phyloP scores from a whole-genome alignment of 53 echinoderm and acorn worm genomes.

The Actinopyga echinites region DNA sequence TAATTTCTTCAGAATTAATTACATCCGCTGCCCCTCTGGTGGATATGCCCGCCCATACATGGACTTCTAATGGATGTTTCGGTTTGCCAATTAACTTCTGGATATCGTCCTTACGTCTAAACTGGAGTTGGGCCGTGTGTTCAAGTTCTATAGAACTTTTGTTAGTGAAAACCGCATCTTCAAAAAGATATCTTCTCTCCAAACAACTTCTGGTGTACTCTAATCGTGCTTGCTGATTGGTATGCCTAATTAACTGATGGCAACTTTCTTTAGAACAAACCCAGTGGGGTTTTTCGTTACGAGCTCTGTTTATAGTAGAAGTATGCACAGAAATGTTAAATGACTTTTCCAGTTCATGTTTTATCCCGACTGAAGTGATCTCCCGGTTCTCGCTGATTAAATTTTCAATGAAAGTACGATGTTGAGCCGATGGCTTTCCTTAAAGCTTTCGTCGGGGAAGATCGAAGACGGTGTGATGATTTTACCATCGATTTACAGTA shows the following conservation, averaged over 20 bases:
- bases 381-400: conserved; percentile 2
- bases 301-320: conserved; percentile 22
- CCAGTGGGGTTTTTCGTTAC: conserved; percentile 39
- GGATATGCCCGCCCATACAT: conserved; percentile 62
- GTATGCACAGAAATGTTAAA: background rate
- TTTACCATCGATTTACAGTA: background rate
- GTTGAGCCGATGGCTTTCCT: background rate
- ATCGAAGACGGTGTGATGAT: background rate
- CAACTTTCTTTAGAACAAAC: background rate
- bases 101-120: conserved; percentile 1
- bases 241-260: conserved; percentile 5
- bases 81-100: conserved; percentile 24
- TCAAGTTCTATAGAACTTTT: conserved; percentile 50
- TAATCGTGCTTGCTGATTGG: background rate
- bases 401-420: background rate
- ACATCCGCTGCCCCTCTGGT: conserved; percentile 44
- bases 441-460: background rate
- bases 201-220: conserved; percentile 16
- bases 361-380: background rate
- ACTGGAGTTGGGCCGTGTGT: conserved; percentile 17
- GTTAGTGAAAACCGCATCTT: conserved; percentile 50
- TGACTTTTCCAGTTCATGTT: background rate
- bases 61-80: conserved; percentile 45
- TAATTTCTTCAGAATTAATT: conserved; percentile 33
- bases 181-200: background rate